Percentiles rank a stretch among this genome's conserved stretches.
These are phyloP conservation scores for Merops nubicus DNA, from an alignment of 2,113 vertebrate genomes.

Conservation along the genomic window DNA sequence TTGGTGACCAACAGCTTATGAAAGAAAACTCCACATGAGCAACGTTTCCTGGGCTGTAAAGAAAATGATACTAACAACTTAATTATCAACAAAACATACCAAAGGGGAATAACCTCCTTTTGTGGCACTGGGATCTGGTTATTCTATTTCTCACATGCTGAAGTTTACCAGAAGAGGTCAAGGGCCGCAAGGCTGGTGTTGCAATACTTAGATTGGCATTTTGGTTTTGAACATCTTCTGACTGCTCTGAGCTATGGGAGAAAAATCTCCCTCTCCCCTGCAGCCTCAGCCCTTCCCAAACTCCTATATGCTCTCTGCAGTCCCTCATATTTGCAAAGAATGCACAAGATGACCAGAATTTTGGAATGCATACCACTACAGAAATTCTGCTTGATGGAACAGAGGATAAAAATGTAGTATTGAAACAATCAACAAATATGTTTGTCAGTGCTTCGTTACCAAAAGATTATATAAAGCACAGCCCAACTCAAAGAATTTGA, in stretches of 20 bases:
- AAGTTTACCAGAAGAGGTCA: not conserved
- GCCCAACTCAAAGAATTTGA: not conserved
- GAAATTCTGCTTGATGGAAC: not conserved
- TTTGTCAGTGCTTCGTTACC: not conserved
- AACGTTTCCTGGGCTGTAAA: not conserved
- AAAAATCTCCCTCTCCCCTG: not conserved
- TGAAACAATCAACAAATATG: not conserved
- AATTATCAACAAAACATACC: not conserved
- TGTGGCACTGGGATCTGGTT: not conserved
- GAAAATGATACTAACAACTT: not conserved
- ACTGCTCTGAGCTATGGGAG: not conserved
- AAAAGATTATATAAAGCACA: not conserved
- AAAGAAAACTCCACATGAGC: not conserved
- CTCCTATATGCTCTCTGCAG: not conserved
- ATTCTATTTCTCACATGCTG: not conserved
- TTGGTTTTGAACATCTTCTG: not conserved
- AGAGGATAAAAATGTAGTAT: not conserved
- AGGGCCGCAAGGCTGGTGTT: not conserved
- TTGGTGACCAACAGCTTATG: accelerated
- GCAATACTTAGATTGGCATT: not conserved
- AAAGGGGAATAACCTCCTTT: not conserved
- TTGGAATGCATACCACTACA: not conserved
- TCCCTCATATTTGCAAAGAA: not conserved
- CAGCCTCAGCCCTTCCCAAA: not conserved
- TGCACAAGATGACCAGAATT: not conserved